Percentiles rank a stretch among this genome's conserved stretches.
Conservation (phyloP, 2,797 vertebrate genomes). For the Myotis daubentonii region DNA sequence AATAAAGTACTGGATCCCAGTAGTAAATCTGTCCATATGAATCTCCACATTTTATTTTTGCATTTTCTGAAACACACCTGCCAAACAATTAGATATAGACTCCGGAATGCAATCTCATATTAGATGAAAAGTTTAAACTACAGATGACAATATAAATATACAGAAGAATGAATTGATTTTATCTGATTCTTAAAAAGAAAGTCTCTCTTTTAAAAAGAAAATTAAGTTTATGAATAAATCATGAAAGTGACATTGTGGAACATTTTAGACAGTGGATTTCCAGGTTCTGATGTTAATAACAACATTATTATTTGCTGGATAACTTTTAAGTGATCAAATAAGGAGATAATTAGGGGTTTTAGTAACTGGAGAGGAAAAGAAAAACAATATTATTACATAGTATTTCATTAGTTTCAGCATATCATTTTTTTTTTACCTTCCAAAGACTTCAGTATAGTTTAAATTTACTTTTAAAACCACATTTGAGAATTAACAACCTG, state of each 20-base stretch:
- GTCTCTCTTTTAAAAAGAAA: not conserved
- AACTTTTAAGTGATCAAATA: not conserved
- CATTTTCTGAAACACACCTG: conserved; percentile 25
- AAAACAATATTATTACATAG: not conserved
- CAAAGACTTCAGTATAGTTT: not conserved
- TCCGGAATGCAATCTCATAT: not conserved
- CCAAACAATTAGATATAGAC: conserved; percentile 25
- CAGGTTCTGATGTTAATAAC: not conserved
- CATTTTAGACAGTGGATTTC: not conserved
- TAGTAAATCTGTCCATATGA: not conserved
- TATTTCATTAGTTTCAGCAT: not conserved
- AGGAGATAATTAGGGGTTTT: not conserved
- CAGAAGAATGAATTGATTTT: not conserved
- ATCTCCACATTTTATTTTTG: conserved; percentile 21
- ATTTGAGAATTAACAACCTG: not conserved
- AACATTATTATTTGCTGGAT: not conserved
- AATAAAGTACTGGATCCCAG: conserved; percentile 53
- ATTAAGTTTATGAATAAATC: conserved; percentile 7
- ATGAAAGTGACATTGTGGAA: not conserved
- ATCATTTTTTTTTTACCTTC: not conserved
- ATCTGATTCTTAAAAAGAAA: not conserved
- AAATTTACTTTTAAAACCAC: not conserved
- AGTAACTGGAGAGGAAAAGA: not conserved
- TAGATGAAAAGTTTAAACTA: not conserved
- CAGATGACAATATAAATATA: not conserved